phyloP scores from a whole-genome alignment of 64 coral and sea anemone genomes.

The Stylophora pistillata region DNA sequence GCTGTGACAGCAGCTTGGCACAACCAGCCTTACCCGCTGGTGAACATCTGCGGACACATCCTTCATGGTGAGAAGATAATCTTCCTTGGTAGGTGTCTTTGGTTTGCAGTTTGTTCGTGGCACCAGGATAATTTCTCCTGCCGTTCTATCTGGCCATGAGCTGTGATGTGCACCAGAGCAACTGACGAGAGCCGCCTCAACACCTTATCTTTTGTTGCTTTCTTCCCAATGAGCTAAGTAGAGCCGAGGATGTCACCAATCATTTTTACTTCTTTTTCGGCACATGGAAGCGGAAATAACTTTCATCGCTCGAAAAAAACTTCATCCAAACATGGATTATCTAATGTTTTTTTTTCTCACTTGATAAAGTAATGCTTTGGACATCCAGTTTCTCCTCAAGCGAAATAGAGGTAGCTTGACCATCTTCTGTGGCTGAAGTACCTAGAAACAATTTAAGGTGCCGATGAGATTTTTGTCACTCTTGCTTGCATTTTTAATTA shows the following conservation, averaged over 20 bases:
- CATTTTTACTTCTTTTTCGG: no score
- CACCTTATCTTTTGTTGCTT: slow-evolving; percentile 9
- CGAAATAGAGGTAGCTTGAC: no score
- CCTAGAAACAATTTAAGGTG: no score
- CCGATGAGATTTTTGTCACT: no score
- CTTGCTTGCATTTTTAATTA: no score
- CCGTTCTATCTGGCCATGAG: neutral
- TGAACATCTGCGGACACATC: neutral
- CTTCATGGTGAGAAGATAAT: slow-evolving; percentile 12
- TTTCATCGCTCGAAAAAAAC: no score
- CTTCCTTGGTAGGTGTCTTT: neutral
- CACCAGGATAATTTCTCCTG: slow-evolving; percentile 1
- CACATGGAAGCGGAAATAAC: no score
- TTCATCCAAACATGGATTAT: no score
- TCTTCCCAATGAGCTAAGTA: neutral
- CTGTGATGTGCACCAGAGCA: neutral
- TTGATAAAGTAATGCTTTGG: no score
- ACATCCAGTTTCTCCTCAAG: no score
- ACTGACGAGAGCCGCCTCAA: neutral
- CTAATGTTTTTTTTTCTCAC: no score
- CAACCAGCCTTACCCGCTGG: slow-evolving; percentile 11
- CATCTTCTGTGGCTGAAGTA: no score
- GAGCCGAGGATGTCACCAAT: neutral
- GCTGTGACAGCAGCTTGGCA: slow-evolving; percentile 29
- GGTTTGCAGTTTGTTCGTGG: neutral